A percentile compares a stretch with the other conserved stretches of the same genome.
Evolutionary conservation across 2,113 vertebrate species (phyloP).

Genomic region (Dromaius novaehollandiae): DNA sequence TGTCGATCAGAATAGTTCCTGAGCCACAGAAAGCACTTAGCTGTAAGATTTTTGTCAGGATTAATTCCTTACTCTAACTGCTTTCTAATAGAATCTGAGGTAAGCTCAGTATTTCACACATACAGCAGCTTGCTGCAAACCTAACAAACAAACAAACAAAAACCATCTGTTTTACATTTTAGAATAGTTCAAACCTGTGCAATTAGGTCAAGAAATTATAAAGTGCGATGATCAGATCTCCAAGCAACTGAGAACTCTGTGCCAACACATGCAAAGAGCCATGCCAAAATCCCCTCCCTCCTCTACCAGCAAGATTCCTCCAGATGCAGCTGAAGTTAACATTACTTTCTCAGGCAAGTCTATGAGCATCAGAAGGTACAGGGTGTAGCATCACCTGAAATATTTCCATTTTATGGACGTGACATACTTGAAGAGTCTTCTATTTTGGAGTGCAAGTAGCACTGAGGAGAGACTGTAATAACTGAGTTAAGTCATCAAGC

Average conservation of each 20-base stretch:
- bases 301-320: neutral
- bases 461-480: neutral
- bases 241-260: neutral
- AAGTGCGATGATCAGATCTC: neutral
- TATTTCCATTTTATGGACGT: conserved; percentile 15
- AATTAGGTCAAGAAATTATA: neutral
- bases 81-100: neutral
- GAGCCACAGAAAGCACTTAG: neutral
- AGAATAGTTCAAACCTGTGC: neutral
- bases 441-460: conserved; percentile 16
- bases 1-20: neutral
- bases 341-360: conserved; percentile 2
- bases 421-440: neutral
- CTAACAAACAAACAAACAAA: neutral
- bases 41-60: neutral
- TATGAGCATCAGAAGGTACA: conserved; percentile 9
- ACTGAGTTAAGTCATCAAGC: neutral
- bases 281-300: neutral
- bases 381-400: neutral
- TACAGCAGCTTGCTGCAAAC: neutral
- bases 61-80: neutral
- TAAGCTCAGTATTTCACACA: neutral
- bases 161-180: neutral
- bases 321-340: neutral
- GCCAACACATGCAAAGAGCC: neutral